Evolutionary conservation across 2,113 vertebrate genomes (phyloP).

Genomic region (Platysteira castanea): DNA sequence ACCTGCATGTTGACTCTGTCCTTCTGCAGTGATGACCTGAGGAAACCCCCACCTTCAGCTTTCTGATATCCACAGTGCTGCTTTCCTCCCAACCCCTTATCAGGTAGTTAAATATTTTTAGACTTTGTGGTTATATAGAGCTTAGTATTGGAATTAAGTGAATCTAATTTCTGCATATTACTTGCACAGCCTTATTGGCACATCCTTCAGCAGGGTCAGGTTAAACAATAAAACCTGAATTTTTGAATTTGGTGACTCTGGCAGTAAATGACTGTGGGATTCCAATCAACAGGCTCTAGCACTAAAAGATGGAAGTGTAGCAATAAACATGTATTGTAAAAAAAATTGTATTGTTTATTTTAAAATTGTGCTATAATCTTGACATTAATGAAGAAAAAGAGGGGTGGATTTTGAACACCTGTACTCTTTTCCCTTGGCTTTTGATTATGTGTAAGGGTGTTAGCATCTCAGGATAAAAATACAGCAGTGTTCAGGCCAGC

Average conservation of each 20-base stretch:
- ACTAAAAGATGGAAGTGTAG: not conserved
- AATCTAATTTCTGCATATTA: not conserved
- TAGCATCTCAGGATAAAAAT: constrained; percentile 4
- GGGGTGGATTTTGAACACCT: not conserved
- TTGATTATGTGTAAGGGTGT: not conserved
- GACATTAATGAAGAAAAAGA: not conserved
- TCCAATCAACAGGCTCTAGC: not conserved
- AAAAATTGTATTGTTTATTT: not conserved
- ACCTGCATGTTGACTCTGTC: not conserved
- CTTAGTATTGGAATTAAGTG: not conserved
- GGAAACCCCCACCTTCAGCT: not conserved
- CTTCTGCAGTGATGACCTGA: not conserved
- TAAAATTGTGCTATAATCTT: not conserved
- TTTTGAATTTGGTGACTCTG: not conserved
- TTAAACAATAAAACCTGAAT: not conserved
- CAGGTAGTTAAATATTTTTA: not conserved
- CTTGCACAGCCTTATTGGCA: not conserved
- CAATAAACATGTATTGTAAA: not conserved
- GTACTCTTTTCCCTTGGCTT: not conserved
- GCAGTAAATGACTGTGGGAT: not conserved
- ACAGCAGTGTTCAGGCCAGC: not conserved
- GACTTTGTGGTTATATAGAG: not conserved
- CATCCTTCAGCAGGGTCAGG: not conserved
- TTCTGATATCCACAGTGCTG: not conserved
- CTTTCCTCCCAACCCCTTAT: fast-evolving